Evolutionary conservation across 2,888 invertebrate genomes (phyloP).

Genomic region (Cheilosia urbana): DNA sequence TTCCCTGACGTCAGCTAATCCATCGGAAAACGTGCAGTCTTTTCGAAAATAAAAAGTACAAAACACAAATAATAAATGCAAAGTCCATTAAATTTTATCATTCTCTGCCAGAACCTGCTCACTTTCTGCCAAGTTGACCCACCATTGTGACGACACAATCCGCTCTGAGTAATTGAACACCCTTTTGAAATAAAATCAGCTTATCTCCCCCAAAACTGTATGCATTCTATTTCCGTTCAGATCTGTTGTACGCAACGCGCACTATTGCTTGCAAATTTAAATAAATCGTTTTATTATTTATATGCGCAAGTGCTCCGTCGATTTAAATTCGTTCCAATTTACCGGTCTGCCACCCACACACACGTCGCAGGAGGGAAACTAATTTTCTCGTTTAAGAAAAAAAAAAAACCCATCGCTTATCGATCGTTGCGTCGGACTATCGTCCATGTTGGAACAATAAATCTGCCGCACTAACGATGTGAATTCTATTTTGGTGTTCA

Average conservation of each 20-base stretch:
- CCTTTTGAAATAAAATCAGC: no score
- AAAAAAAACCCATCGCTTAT: conserved; percentile 10
- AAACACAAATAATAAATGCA: no score
- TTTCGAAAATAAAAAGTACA: no score
- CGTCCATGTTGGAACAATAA: conserved; percentile 55
- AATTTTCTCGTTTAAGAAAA: background rate
- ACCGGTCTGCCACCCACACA: conserved; percentile 49
- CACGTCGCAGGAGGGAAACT: conserved; percentile 16
- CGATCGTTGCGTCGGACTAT: conserved; percentile 10
- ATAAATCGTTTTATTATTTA: conserved; percentile 44
- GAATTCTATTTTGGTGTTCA: conserved; percentile 59
- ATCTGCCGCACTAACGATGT: conserved; percentile 56
- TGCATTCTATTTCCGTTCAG: background rate
- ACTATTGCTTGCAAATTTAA: conserved; percentile 37
- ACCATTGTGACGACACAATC: no score
- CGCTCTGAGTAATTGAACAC: no score
- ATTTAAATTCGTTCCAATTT: conserved; percentile 59
- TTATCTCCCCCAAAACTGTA: no score
- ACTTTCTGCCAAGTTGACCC: no score
- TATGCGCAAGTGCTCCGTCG: conserved; percentile 31
- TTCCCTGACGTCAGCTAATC: no score
- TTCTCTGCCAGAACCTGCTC: no score
- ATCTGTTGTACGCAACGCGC: conserved; percentile 1
- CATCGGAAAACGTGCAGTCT: no score
- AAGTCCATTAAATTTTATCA: no score